Evolutionary conservation across 1,140 invertebrate species (phyloP), one percentile per base, ranked within the genome.

Genomic region (Pollicipes pollicipes): DNA sequence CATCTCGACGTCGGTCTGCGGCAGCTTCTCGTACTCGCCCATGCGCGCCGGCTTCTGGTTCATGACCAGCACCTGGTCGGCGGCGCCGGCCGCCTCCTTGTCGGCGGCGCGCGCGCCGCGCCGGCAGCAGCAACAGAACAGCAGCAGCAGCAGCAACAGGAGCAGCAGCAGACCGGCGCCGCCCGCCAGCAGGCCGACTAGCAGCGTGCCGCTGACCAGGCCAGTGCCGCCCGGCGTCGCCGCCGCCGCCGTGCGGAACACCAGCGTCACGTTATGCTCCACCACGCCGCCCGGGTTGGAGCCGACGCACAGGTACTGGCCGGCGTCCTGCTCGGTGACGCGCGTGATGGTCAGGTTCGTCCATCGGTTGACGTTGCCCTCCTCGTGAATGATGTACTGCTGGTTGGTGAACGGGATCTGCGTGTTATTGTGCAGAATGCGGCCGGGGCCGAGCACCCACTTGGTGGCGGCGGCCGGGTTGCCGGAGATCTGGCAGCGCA

Each of bases 391-490:
- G 16, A 76, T 72, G 28, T 70, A 73, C 26, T 67, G 71, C 68
- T 70, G 72, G 58, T 73, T 72, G 24, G 72, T 68, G n/a, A 63
- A 32, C 21, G 72, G 72, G 31, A 71, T 71, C 3, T 63, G 71
- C 30, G 72, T 77, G 67, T 76, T 74, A 81, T 82, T 85, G 78
- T 75, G 83, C 78, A 80, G 83, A 68, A 86, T 84, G 71, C 84
- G 82, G 0, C 90, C 89, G 76, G 92, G 89, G 8, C 28, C 10
- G 67, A 90, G 83, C 29, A 91, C 82, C 91, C 92, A 95, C 74
- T 84, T 86, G 13, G 92, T 85, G 77, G 87, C 84, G 0, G 92
- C 90, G 76, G 89, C 84, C 1, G 92, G 92, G 77, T 92, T 90
- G 0, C 90, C 91, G 31, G 82, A 86, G 0, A 91, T 86, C 72